Base-by-base conservation (phyloP, 2,113 vertebrate genomes). In the Xiphias gladius region DNA sequence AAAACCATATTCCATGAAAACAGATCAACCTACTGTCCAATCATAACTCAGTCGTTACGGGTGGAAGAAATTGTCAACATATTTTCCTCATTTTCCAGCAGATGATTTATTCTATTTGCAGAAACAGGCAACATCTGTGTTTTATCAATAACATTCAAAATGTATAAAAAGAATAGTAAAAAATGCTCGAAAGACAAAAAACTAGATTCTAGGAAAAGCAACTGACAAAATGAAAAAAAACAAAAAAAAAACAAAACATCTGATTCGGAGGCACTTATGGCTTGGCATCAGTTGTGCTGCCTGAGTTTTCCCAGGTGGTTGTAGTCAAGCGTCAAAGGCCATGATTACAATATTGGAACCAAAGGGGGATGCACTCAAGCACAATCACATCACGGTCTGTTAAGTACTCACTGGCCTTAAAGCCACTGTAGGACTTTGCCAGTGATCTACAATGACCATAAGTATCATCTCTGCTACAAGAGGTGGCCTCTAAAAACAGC, bases 71-170 rank as follows among this genome's bases (percentile, higher is more conserved):
- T 90, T 50, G 84, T 91, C 66, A 35, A 66, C 64, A 84, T 89
- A 74, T 90, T 82, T 91, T 82, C 57, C 85, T 73, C 24, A 58
- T 92, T 92, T 92, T 94, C 82, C 81, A 77, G 72, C 63, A 85
- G 80, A 93, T 82, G 83, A 94, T 95, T 94, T 95, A 94, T 95
- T 95, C 83, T 87, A 76, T 90, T 92, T 91, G 88, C 85, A 89
- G 79, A 92, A 88, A 93, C 89, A 93, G 90, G 89, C 86, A 92
- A 93, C 95, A 96, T 94, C 93, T 95, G 93, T 89, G 80, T 93
- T 92, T 92, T 86, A 95, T 94, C 89, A 86, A 90, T 89, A 95
- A 90, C 86, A 92, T 94, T 91, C 88, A 92, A 89, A 82, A 87
- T 86, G 83, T 94, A 92, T 89, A 91, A 93, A 93, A 90, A 80